Evolutionary conservation across 2,113 vertebrate species (phyloP), one percentile per base, ranked within the genome.

Genomic region (Pterocles burchelli): DNA sequence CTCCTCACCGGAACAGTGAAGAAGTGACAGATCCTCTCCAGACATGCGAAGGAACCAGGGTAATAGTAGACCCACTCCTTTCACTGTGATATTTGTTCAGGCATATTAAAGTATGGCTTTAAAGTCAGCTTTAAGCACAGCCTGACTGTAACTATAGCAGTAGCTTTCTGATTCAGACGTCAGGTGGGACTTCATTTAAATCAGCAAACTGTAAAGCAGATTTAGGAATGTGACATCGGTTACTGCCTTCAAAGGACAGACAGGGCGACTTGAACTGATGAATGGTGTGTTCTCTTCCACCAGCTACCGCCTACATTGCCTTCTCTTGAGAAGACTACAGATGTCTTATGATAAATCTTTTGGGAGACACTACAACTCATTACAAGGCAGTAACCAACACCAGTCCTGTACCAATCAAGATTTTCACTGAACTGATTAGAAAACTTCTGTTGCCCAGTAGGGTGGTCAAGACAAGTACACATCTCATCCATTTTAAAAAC

Each of bases 381-480:
- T 57, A 49, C 48, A 38, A 66, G 21, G 22, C 61, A 83, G 51
- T 43, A 76, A 76, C 8, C 57, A 71, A 26, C 46, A n/a, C 16
- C 11, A 2, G 24, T 58, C 33, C 34, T 10, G 2, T 76, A 59
- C n/a, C 19, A 80, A n/a, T 84, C 79, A 83, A 83, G 59, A 48
- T 67, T 90, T 96, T 85, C 59, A n/a, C 34, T 67, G 66, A 80
- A 83, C 55, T 80, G 59, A 80, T 90, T 83, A 80, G 85, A 89
- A 87, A 82, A 73, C 26, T 24, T 89, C 85, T 88, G 66, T 85
- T 94, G 75, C 78, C 63, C 48, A 34, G 51, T n/a, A 46, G 2
- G 62, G 34, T 46, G 96, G 77, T 93, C 90, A 92, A 92, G 83
- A 87, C 33, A 96, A 86, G 43, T 77, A 68, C 58, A 68, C 46